These are phyloP conservation scores for Polyommatus icarus DNA, from an alignment of 2,888 invertebrate genomes.

Conservation along the genomic window DNA sequence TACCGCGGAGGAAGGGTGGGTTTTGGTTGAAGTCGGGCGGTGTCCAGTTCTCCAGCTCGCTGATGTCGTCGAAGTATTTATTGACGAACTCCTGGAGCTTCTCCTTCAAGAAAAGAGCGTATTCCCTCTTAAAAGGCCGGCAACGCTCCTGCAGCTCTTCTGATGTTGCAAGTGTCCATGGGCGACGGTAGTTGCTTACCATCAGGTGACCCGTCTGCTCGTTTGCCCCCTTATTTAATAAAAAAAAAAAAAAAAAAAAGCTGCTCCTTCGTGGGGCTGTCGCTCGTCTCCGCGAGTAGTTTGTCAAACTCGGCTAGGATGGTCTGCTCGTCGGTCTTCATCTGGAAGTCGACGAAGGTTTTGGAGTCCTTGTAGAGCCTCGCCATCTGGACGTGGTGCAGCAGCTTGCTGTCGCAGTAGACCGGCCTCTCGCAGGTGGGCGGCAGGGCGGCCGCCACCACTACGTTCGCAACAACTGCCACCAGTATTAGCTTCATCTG, in stretches of 20 bases:
- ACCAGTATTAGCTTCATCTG: slow-evolving; percentile 60
- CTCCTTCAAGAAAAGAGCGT: too few species aligned
- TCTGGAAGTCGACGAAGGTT: slow-evolving; percentile 89
- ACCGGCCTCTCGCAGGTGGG: slow-evolving; percentile 80
- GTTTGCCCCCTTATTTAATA: too few species aligned
- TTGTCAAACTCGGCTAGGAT: slow-evolving; percentile 79
- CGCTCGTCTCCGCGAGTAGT: slow-evolving; percentile 74
- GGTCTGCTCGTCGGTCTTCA: slow-evolving; percentile 80
- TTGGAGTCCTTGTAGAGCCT: slow-evolving; percentile 88
- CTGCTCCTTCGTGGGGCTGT: slow-evolving; percentile 71
- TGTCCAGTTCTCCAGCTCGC: slow-evolving; percentile 81
- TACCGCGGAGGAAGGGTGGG: slow-evolving; percentile 81
- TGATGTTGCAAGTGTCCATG: too few species aligned
- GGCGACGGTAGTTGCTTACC: too few species aligned
- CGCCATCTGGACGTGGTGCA: slow-evolving; percentile 86
- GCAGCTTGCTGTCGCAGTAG: slow-evolving; percentile 87
- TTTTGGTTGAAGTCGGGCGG: slow-evolving; percentile 80
- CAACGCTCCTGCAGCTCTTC: too few species aligned
- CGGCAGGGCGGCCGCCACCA: slow-evolving; percentile 53
- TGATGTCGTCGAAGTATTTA: slow-evolving; percentile 78
- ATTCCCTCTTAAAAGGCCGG: too few species aligned
- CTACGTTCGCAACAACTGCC: slow-evolving; percentile 44
- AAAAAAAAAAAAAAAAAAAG: too few species aligned
- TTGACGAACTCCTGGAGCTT: slow-evolving; percentile 78
- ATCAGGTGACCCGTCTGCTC: too few species aligned